A percentile compares a stretch with the other conserved stretches of the same genome.
These are phyloP conservation scores for Trachymyrmex septentrionalis DNA, from an alignment of 1,140 invertebrate species.

Conservation along the genomic window DNA sequence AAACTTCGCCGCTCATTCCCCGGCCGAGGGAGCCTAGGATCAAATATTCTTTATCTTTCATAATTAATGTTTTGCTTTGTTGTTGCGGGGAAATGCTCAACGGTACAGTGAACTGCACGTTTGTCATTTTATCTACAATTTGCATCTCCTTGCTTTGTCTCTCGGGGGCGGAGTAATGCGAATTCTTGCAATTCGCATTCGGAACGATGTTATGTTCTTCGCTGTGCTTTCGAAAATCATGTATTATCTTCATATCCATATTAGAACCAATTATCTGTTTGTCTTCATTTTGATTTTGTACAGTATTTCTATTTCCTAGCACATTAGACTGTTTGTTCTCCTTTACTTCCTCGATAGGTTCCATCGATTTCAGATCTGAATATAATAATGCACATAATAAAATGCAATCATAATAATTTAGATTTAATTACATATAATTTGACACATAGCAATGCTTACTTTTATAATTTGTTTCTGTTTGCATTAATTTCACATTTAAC, in stretches of 20 bases:
- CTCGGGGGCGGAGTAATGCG: slow-evolving; percentile 7
- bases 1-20: slow-evolving; percentile 89
- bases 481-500: slow-evolving; percentile 10
- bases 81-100: slow-evolving; percentile 53
- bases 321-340: slow-evolving; percentile 52
- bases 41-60: slow-evolving; percentile 82
- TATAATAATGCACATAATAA: slow-evolving; percentile 6
- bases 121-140: slow-evolving; percentile 31
- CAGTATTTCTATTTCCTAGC: neutral
- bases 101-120: slow-evolving; percentile 69
- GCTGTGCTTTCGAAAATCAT: slow-evolving; percentile 7
- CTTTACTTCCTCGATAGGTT: slow-evolving; percentile 32
- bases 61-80: slow-evolving; percentile 69
- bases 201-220: slow-evolving; percentile 3
- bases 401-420: slow-evolving; percentile 18
- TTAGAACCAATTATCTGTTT: neutral
- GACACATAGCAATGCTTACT: neutral
- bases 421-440: neutral
- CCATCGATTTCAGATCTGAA: slow-evolving; percentile 22
- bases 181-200: slow-evolving; percentile 3
- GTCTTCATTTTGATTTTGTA: neutral
- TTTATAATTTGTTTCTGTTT: slow-evolving; percentile 23
- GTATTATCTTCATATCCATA: slow-evolving; percentile 10
- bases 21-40: slow-evolving; percentile 86
- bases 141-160: slow-evolving; percentile 35